Evolutionary conservation across 2,797 vertebrate species (phyloP), one percentile per base, ranked within the genome.

Genomic region (Diceros bicornis): DNA sequence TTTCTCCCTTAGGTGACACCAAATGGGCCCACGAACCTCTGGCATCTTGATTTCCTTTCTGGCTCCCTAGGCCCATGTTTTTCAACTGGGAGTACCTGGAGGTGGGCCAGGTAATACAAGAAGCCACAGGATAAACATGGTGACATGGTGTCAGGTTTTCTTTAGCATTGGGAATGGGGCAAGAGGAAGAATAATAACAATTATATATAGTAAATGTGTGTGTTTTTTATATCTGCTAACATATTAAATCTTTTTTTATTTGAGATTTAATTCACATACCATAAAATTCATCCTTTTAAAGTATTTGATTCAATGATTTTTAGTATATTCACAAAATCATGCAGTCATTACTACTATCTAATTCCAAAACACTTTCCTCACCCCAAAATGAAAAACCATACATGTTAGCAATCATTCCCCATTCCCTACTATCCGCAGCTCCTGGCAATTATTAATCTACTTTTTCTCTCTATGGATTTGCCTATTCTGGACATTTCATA

Each of bases 241-340:
- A 64, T 29, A 89, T 13, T 74, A 25, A 18, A 61, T 66, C 7
- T 78, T 83, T 64, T 75, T 89, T 62, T 2, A 34, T 47, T 25
- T 97, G 34, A 87, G 4, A 50, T 69, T 83, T 59, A 84, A 21
- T 69, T 88, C 27, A 75, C 12, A 55, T 34, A 32, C 7, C 52
- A 59, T 91, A 88, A 88, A 91, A 89, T 84, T 18, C 17, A 59
- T 17, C 29, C 27, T 75, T 69, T 87, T 81, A 57, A 90, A 59
- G 0, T 59, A 17, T 32, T 23, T 2, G 11, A 9, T 59, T 74
- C 18, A 14, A 2, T 86, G 37, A 14, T 37, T 87, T 82, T 90
- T 29, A 81, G 47, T 77, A 37, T 85, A 44, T 61, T 87, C 55
- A 20, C 1, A 52, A 61, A 89, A 12, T 74, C 69, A 29, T 61